Percentiles rank a stretch among this genome's conserved stretches.
These are phyloP conservation scores for Riparia riparia DNA, from an alignment of 2,113 vertebrate species.

Conservation along the genomic window DNA sequence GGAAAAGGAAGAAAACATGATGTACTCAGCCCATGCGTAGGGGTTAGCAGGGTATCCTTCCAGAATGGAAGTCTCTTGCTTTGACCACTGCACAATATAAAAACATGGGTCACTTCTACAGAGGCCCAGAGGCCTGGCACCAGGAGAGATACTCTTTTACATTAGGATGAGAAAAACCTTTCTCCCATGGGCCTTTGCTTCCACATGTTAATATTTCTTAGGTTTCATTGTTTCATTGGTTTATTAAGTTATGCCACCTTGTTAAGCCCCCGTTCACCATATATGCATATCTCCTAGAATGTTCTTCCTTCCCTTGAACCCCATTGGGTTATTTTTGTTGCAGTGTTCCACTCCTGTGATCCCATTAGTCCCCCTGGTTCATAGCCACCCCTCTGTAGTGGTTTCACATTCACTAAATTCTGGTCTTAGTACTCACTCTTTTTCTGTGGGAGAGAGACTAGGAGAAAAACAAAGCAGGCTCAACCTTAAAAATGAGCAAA, in stretches of 20 bases:
- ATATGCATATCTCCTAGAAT: not conserved
- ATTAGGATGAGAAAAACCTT: not conserved
- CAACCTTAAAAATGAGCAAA: too few relatives aligned
- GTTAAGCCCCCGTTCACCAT: not conserved
- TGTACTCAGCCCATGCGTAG: accelerated
- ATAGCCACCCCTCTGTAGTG: not conserved
- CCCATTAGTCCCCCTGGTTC: not conserved
- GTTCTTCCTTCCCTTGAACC: not conserved
- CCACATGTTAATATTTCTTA: not conserved
- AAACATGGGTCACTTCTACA: not conserved
- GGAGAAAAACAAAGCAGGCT: too few relatives aligned
- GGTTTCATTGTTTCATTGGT: not conserved
- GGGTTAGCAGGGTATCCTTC: not conserved
- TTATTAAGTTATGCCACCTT: not conserved
- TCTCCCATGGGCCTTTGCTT: not conserved
- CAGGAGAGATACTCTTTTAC: not conserved
- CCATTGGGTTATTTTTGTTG: not conserved
- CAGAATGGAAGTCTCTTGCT: not conserved
- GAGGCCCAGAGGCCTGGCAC: not conserved
- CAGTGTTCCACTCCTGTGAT: not conserved
- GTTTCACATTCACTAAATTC: too few relatives aligned
- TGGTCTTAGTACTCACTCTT: too few relatives aligned
- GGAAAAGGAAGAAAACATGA: not conserved
- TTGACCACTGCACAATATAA: not conserved
- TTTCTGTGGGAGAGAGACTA: too few relatives aligned